Conservation (phyloP, 2,888 invertebrate genomes). For the Drosophila parthenogenetica region DNA sequence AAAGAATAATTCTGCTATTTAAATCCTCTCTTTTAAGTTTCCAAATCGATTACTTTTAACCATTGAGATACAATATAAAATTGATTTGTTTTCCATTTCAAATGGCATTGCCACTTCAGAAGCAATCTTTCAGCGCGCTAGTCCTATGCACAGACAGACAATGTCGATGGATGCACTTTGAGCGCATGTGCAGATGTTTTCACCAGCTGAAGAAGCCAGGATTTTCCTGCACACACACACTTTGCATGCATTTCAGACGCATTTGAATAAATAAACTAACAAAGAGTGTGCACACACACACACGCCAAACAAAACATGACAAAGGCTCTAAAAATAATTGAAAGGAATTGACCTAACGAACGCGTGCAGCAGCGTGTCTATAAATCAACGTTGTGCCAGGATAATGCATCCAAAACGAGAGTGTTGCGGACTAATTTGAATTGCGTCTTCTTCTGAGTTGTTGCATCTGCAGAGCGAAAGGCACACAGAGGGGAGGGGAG, state of each 20-base stretch:
- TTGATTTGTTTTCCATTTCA: slow-evolving; percentile 26
- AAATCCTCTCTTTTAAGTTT: no score
- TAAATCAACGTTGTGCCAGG: slow-evolving; percentile 69
- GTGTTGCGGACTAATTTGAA: slow-evolving; percentile 72
- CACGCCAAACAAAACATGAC: slow-evolving; percentile 56
- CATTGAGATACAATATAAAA: slow-evolving; percentile 15
- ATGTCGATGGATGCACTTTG: slow-evolving; percentile 41
- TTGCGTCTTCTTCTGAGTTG: slow-evolving; percentile 37
- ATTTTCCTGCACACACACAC: slow-evolving; percentile 53
- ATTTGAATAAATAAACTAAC: slow-evolving; percentile 70
- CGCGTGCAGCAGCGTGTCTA: slow-evolving; percentile 53
- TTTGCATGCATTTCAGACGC: slow-evolving; percentile 23
- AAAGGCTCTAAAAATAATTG: slow-evolving; percentile 50
- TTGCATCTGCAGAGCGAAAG: slow-evolving; percentile 47
- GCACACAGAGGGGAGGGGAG: no score
- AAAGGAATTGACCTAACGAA: slow-evolving; percentile 26
- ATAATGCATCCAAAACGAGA: slow-evolving; percentile 66
- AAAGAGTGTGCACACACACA: slow-evolving; percentile 22
- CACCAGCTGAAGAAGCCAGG: slow-evolving; percentile 47
- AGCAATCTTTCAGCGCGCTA: slow-evolving; percentile 32
- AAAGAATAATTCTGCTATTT: no score
- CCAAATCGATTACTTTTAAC: no score
- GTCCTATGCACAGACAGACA: slow-evolving; percentile 30
- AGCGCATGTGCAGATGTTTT: slow-evolving; percentile 70
- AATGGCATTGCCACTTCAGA: slow-evolving; percentile 7